Conservation (phyloP, 2,797 vertebrate species). For the Hypotaenidia okinawae region DNA sequence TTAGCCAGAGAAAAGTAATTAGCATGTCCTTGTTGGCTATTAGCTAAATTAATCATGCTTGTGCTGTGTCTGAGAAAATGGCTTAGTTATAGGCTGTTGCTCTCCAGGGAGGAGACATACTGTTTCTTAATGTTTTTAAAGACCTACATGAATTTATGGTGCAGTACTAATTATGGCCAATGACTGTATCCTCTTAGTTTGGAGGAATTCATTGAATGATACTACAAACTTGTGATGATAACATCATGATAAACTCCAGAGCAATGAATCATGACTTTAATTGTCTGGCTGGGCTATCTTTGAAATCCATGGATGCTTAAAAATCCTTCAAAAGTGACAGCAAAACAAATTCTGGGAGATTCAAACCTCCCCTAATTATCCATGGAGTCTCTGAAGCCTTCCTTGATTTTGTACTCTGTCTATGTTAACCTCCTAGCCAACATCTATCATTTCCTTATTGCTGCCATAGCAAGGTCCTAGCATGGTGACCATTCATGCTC, state of each 20-base stretch:
- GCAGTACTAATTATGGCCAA: conserved; percentile 42
- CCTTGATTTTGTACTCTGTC: neutral
- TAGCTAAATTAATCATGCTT: conserved; percentile 53
- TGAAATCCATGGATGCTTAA: conserved; percentile 12
- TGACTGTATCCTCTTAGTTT: conserved; percentile 15
- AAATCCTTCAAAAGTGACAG: conserved; percentile 26
- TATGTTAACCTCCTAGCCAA: neutral
- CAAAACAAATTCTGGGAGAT: neutral
- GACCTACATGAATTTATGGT: conserved; percentile 21
- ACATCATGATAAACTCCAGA: neutral
- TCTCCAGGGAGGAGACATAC: conserved; percentile 4
- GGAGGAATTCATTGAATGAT: neutral
- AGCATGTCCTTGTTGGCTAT: conserved; percentile 21
- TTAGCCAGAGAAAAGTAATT: conserved; percentile 44
- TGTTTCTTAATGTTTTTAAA: conserved; percentile 59
- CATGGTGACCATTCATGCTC: neutral
- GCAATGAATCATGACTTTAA: conserved; percentile 41
- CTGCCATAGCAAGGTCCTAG: neutral
- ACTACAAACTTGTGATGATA: neutral
- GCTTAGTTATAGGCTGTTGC: conserved; percentile 26
- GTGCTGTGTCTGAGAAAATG: conserved; percentile 12
- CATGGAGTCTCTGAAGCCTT: neutral
- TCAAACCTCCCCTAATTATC: neutral
- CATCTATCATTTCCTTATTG: neutral
- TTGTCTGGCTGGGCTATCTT: neutral